Evolutionary conservation across 2,888 invertebrate species (phyloP), one percentile per base, ranked within the genome.

Genomic region (Eulithis prunata): DNA sequence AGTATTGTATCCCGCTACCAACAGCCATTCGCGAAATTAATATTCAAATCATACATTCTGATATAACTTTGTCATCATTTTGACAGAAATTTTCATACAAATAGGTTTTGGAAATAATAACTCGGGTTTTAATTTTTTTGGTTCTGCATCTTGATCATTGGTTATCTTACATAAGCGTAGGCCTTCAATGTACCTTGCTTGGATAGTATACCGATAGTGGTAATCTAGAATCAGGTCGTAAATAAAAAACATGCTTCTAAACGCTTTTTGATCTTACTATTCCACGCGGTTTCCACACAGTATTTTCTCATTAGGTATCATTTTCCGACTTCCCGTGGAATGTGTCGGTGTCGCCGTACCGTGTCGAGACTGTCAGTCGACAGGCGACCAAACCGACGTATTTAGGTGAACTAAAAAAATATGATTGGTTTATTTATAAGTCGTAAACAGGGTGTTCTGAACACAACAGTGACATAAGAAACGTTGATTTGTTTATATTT

Each of bases 341-440:
- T 66, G 66, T 68, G 56, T 59, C 61, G 45, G 66, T 64, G 71
- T 71, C 49, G 71, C 74, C 72, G 71, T 21, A 2, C 79, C 6
- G 6, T 32, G 32, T 32, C 32, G 32, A 32, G 77, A 70, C 78
- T 72, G 74, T 77, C 78, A 69, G 71, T 69, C 59, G 41, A 28
- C 58, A 49, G 45, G 49, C 58, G 78, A 75, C 76, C 78, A 74
- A 75, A 73, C 69, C 62, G 81, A 85, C 84, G 72, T 80, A 78
- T 84, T 82, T 80, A 83, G 82, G 82, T 84, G 83, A 84, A 80
- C 78, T 78, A 72, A 72, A 83, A 21, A 81, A 79, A 79, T 77
- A 80, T 79, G 76, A 83, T 78, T 76, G 69, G 71, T 62, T 74
- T 79, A 79, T 80, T 82, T 75, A 79, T 79, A 62, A 47, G 28